Evolutionary conservation across 2,113 vertebrate genomes (phyloP).

Genomic region (Rhodinocichla rosea): DNA sequence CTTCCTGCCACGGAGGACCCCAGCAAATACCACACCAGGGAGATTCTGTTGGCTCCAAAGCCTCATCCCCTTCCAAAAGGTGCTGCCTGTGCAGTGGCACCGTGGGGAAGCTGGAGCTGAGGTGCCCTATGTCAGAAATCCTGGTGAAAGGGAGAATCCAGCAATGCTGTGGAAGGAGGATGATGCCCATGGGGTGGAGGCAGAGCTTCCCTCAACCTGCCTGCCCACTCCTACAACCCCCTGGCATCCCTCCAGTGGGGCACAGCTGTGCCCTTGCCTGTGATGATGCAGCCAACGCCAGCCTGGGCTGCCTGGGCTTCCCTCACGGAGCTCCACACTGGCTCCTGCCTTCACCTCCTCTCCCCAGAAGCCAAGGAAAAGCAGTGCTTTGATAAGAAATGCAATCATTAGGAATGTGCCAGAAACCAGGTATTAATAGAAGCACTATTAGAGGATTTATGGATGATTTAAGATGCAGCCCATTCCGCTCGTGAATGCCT

Average conservation of each 20-base stretch:
- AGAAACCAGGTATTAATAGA: slow-evolving; percentile 67
- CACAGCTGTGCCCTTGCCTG: not conserved
- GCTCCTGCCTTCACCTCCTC: not conserved
- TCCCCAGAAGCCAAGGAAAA: not conserved
- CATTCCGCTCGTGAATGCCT: slow-evolving; percentile 30
- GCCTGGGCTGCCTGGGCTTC: not conserved
- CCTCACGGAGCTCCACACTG: rapidly evolving
- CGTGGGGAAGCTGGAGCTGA: rapidly evolving
- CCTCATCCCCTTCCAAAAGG: not conserved
- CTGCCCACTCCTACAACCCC: rapidly evolving
- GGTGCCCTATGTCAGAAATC: rapidly evolving
- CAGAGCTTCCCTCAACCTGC: not conserved
- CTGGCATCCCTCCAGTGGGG: not conserved
- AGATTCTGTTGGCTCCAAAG: not conserved
- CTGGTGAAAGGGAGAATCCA: not conserved
- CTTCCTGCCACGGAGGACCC: no score
- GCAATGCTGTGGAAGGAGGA: not conserved
- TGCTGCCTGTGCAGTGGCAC: rapidly evolving
- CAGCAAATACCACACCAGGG: not conserved
- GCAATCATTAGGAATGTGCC: slow-evolving; percentile 52
- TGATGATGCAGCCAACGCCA: rapidly evolving
- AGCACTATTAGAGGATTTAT: slow-evolving; percentile 55
- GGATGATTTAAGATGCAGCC: slow-evolving; percentile 61
- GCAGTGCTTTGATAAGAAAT: slow-evolving; percentile 10
- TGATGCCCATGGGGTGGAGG: not conserved